A percentile compares a stretch with the other conserved stretches of the same genome.
phyloP scores from a whole-genome alignment of 2,113 vertebrate genomes.

The Blennius ocellaris region DNA sequence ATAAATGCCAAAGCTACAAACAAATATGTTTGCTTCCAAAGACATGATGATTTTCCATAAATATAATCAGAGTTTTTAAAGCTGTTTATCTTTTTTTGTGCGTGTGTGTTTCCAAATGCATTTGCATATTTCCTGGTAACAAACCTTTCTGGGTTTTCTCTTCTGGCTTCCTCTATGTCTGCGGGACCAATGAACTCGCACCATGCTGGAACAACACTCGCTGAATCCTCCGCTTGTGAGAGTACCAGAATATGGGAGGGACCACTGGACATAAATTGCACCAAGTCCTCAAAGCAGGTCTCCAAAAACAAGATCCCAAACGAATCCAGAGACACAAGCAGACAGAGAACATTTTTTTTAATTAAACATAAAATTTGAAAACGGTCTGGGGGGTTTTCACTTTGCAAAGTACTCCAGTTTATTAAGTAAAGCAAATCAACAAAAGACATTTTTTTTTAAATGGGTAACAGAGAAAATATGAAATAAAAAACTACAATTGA shows the following conservation, averaged over 20 bases:
- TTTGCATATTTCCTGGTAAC: slow-evolving; percentile 8
- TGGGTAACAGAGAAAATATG: background rate
- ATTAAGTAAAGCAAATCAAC: background rate
- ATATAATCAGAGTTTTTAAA: background rate
- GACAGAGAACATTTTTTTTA: slow-evolving; percentile 3
- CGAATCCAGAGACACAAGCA: slow-evolving; percentile 18
- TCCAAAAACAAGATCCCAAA: slow-evolving; percentile 60
- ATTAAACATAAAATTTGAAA: background rate
- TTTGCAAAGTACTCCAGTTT: background rate
- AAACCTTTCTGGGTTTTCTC: slow-evolving; percentile 86
- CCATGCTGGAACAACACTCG: slow-evolving; percentile 83
- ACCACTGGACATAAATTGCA: slow-evolving; percentile 88
- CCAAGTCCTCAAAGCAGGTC: slow-evolving; percentile 86
- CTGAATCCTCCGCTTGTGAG: slow-evolving; percentile 76
- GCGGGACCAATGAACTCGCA: slow-evolving; percentile 85
- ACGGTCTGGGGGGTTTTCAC: background rate
- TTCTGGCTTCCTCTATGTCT: slow-evolving; percentile 84
- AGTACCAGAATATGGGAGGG: slow-evolving; percentile 87
- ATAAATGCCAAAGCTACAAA: slow-evolving; percentile 16
- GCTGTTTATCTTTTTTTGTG: too few species aligned
- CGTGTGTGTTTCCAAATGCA: background rate
- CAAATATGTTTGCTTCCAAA: slow-evolving; percentile 4
- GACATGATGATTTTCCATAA: slow-evolving; percentile 5
- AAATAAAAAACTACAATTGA: background rate
- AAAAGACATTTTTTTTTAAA: background rate